Evolutionary conservation across 2,113 vertebrate genomes (phyloP).

Genomic region (Cyprinus carpio): DNA sequence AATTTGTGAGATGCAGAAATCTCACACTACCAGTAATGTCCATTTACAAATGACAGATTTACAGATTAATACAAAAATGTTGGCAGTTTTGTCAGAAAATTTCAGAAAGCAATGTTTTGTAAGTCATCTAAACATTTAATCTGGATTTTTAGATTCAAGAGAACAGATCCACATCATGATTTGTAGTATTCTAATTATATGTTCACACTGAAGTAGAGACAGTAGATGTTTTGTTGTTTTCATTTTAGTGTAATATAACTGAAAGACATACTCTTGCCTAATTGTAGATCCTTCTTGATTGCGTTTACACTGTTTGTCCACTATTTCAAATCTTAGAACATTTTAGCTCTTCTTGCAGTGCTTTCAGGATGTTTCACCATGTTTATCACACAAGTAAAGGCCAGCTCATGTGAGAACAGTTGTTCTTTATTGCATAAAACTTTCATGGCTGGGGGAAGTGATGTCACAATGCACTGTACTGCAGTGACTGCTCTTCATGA

Average conservation of each 20-base stretch:
- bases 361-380: conserved; percentile 6
- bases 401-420: not conserved
- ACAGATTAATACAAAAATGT: not conserved
- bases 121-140: not conserved
- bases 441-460: conserved; percentile 14
- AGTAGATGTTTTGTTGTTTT: too few species aligned
- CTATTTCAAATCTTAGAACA: conserved; percentile 27
- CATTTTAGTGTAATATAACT: not conserved
- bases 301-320: not conserved
- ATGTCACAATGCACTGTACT: too few species aligned
- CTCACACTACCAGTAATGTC: not conserved
- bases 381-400: not conserved
- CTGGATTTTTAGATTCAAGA: too few species aligned
- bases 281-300: not conserved
- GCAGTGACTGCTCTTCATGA: not conserved
- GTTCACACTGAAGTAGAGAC: not conserved
- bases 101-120: not conserved
- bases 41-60: not conserved
- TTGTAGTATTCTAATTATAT: not conserved
- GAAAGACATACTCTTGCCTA: not conserved
- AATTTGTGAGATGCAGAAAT: not conserved
- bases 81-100: not conserved
- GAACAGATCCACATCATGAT: not conserved
- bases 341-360: conserved; percentile 41
- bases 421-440: not conserved